Evolutionary conservation across 2,888 invertebrate species (phyloP), one percentile per base, ranked within the genome.

Genomic region (Cheiracanthium punctorium): DNA sequence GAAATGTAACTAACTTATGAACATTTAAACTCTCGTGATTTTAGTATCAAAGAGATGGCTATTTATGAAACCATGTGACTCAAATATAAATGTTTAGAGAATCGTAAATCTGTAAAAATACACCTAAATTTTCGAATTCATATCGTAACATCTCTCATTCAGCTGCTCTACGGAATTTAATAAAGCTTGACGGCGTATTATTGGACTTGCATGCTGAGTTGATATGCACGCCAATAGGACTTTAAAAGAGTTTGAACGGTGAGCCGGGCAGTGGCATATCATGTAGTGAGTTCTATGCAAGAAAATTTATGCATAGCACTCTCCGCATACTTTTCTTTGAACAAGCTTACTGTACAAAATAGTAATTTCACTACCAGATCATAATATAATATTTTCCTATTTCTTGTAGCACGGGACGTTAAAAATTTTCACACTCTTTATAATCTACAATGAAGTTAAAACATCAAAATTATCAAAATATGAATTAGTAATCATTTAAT

Each of bases 211-310:
- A 80, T 80, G 79, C 82, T 32, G 29, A 37, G 72, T 20, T 80
- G 71, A 82, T 71, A 71, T 70, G 82, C 82, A 82, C 70, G 84
- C 82, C 29, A 79, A 58, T 33, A 74, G 84, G 79, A 79, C 84
- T 72, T 37, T 67, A 12, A 58, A 17, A 69, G n/a, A 20, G 33
- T 32, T 30, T 67, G 17, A 32, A 29, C 67, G 30, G 67, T 67
- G 1, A 30, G 29, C 17, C 48, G 48, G 48, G 48, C 48, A 48
- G 48, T 48, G 48, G 48, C 48, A 5, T 14, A 5, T 48, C 48
- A 17, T 48, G 48, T 48, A 48, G 48, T 48, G 48, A 2, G 17
- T 17, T 48, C 8, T 12, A 37, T n/a, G n/a, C n/a, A n/a, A n/a
- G n/a, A n/a, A n/a, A n/a, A n/a, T n/a, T n/a, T n/a, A n/a, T n/a